These are phyloP conservation scores for Neodiprion lecontei DNA, from an alignment of 1,140 invertebrate genomes.

Conservation along the genomic window DNA sequence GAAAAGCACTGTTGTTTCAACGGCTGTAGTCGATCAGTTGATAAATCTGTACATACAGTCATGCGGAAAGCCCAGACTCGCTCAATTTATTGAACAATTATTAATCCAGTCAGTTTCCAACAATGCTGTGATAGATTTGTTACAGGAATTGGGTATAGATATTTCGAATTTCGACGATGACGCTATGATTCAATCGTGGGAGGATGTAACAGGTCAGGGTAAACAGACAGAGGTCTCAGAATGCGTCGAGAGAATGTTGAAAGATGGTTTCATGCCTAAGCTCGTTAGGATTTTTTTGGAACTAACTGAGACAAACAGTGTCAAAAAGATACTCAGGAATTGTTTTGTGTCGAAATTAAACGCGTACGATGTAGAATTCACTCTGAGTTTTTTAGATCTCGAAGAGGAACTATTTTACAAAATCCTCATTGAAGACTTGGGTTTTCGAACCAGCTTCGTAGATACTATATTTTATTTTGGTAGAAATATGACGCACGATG, in stretches of 20 bases:
- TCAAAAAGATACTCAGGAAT: conserved; percentile 57
- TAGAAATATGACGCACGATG: conserved; percentile 50
- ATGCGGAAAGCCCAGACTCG: conserved; percentile 45
- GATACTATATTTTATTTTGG: conserved; percentile 65
- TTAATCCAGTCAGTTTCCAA: conserved; percentile 37
- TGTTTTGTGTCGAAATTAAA: conserved; percentile 56
- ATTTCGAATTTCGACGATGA: conserved; percentile 42
- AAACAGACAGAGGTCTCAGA: conserved; percentile 42
- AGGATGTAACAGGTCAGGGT: conserved; percentile 42
- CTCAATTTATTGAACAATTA: conserved; percentile 35
- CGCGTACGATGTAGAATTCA: conserved; percentile 58
- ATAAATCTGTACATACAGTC: conserved; percentile 42
- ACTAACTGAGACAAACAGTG: conserved; percentile 41
- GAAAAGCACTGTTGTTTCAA: conserved; percentile 38
- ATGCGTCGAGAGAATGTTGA: conserved; percentile 47
- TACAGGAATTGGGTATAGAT: conserved; percentile 40
- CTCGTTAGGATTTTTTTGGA: conserved; percentile 29
- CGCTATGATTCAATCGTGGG: conserved; percentile 50
- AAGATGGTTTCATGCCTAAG: conserved; percentile 41
- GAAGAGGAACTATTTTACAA: conserved; percentile 52
- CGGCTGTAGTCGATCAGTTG: conserved; percentile 41
- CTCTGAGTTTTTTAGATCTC: conserved; percentile 55
- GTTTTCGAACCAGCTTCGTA: conserved; percentile 61
- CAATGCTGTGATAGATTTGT: conserved; percentile 42
- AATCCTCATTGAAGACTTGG: conserved; percentile 54